A percentile compares a stretch with the other conserved stretches of the same genome.
These are phyloP conservation scores for Halictus rubicundus DNA, from an alignment of 1,140 invertebrate species.

Conservation along the genomic window DNA sequence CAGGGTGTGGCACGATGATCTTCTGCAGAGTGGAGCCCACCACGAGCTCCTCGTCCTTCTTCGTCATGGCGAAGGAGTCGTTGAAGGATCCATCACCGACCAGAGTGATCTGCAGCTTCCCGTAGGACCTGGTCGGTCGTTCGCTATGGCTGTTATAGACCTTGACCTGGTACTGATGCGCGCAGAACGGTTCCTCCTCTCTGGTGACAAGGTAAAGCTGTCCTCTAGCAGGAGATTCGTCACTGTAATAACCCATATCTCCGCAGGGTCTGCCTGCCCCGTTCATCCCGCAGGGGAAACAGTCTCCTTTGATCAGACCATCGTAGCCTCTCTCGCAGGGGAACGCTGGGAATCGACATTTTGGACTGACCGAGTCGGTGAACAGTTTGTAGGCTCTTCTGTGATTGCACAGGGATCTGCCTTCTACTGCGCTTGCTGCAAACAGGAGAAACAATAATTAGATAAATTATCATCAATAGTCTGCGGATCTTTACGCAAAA, in stretches of 20 bases:
- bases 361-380: slow-evolving; percentile 94
- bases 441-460: slow-evolving; percentile 50
- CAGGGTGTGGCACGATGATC: slow-evolving; percentile 93
- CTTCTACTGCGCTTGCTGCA: slow-evolving; percentile 89
- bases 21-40: slow-evolving; percentile 87
- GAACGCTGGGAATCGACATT: slow-evolving; percentile 94
- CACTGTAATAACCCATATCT: slow-evolving; percentile 97
- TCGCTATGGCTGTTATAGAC: slow-evolving; percentile 87
- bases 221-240: slow-evolving; percentile 89
- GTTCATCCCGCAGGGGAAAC: slow-evolving; percentile 84
- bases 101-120: slow-evolving; percentile 90
- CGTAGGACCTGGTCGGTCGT: slow-evolving; percentile 86
- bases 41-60: slow-evolving; percentile 88
- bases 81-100: slow-evolving; percentile 90
- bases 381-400: slow-evolving; percentile 95
- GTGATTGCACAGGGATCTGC: slow-evolving; percentile 94
- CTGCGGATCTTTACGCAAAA: no score
- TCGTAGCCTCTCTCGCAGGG: slow-evolving; percentile 91
- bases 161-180: slow-evolving; percentile 92
- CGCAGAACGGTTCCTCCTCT: slow-evolving; percentile 96
- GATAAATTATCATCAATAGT: no score
- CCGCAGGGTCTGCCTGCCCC: slow-evolving; percentile 85
- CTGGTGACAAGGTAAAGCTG: slow-evolving; percentile 92
- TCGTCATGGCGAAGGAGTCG: slow-evolving; percentile 93
- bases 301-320: slow-evolving; percentile 88